Evolutionary conservation across 2,888 invertebrate genomes (phyloP).

Genomic region (Sepioteuthis lessoniana): DNA sequence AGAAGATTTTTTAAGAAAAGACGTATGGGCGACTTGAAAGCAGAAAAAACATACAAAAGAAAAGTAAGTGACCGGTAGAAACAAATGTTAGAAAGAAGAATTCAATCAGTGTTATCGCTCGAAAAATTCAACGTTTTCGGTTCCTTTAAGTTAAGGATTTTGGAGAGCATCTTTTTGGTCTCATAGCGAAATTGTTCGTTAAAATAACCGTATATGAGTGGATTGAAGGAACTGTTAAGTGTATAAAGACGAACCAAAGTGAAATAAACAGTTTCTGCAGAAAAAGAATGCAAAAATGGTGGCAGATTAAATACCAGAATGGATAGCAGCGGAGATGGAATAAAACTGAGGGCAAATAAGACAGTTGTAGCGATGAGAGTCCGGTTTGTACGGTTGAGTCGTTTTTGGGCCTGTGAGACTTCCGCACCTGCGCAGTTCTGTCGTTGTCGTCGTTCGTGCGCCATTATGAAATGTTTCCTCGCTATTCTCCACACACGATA

Average conservation of each 20-base stretch:
- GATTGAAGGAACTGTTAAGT: constrained; percentile 7
- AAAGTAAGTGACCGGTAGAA: not conserved
- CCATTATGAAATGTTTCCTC: not conserved
- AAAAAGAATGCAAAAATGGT: not conserved
- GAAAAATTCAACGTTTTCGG: not conserved
- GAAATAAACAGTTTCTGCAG: not conserved
- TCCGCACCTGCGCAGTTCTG: not conserved
- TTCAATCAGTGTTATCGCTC: not conserved
- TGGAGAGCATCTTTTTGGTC: not conserved
- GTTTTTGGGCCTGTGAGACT: not conserved
- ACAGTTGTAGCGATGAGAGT: not conserved
- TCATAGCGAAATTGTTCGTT: not conserved
- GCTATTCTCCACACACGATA: not conserved
- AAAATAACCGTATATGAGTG: not conserved
- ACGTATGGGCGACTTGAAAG: no score
- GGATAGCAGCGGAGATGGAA: not conserved
- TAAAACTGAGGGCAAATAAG: not conserved
- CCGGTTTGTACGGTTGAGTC: not conserved
- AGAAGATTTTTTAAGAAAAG: no score
- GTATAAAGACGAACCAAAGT: not conserved
- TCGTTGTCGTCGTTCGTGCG: no score
- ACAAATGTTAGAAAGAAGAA: not conserved
- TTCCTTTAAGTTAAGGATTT: not conserved
- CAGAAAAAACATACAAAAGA: no score
- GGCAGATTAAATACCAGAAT: not conserved